Conservation (phyloP, 37 sponge, comb jelly and placozoan species). For the Chondrosia reniformis region DNA sequence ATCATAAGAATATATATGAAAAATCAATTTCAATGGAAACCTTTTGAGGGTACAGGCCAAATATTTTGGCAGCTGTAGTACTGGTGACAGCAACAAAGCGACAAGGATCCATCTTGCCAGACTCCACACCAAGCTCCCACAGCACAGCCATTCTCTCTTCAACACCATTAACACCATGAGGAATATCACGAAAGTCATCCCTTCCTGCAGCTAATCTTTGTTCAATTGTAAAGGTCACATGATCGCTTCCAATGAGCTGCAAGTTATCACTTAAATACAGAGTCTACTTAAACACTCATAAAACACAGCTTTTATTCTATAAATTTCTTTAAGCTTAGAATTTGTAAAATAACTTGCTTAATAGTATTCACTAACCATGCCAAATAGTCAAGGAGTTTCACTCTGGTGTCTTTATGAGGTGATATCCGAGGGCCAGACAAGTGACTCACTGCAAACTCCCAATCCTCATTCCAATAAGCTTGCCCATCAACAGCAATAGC, state of each 20-base stretch:
- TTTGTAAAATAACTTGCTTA: neutral
- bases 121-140: constrained; percentile 92
- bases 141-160: constrained; percentile 87
- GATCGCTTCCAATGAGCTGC: constrained; percentile 80
- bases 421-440: constrained; percentile 92
- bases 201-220: constrained; percentile 89
- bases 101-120: constrained; percentile 88
- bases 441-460: constrained; percentile 81
- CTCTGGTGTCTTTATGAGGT: constrained; percentile 79
- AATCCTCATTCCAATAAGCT: constrained; percentile 77
- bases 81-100: constrained; percentile 88
- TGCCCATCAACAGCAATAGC: constrained; percentile 84
- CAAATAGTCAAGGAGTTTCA: constrained; percentile 67
- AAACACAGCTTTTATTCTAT: too few relatives aligned
- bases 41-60: constrained; percentile 87
- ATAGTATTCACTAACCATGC: constrained; percentile 72
- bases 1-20: too few relatives aligned
- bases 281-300: too few relatives aligned
- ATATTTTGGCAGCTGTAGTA: constrained; percentile 84
- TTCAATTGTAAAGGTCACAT: constrained; percentile 81
- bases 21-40: constrained; percentile 38
- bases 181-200: constrained; percentile 86
- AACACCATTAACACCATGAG: constrained; percentile 92
- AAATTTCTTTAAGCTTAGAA: too few relatives aligned
- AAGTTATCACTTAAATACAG: constrained; percentile 78